These are phyloP conservation scores for Valencia hispanica DNA, from an alignment of 2,797 vertebrate genomes.

Conservation along the genomic window DNA sequence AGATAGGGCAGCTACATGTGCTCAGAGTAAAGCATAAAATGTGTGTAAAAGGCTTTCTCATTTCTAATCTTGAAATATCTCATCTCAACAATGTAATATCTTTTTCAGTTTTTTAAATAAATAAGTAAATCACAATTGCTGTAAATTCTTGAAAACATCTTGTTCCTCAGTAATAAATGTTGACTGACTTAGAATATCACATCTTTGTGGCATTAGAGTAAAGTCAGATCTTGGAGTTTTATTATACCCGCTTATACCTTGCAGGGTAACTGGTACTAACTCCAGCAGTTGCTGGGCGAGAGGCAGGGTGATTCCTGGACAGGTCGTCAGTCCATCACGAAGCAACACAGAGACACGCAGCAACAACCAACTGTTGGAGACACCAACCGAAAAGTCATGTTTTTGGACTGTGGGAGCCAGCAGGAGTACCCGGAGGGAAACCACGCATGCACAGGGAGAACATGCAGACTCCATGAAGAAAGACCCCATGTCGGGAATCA, in stretches of 20 bases:
- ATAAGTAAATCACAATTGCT: background rate
- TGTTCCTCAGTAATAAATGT: too few relatives aligned
- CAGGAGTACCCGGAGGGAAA: background rate
- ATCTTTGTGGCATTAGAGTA: too few relatives aligned
- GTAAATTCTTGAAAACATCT: background rate
- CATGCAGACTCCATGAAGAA: background rate
- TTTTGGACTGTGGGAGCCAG: background rate
- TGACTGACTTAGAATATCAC: too few relatives aligned
- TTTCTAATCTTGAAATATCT: slow-evolving; percentile 16
- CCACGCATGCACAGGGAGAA: background rate
- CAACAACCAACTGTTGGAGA: too few relatives aligned
- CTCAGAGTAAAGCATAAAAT: background rate
- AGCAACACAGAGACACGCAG: too few relatives aligned
- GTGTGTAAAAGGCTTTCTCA: background rate
- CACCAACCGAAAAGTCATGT: too few relatives aligned
- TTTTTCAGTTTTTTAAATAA: slow-evolving; percentile 1
- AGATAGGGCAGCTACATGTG: background rate
- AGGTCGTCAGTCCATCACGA: too few relatives aligned
- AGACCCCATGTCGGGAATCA: background rate
- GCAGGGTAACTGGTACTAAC: too few relatives aligned
- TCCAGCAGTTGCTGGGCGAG: too few relatives aligned
- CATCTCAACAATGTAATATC: background rate
- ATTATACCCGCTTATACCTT: background rate
- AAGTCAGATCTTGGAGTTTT: background rate
- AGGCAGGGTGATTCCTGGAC: too few relatives aligned